Conservation (phyloP, 1,140 invertebrate species). For the Drosophila arizonae region DNA sequence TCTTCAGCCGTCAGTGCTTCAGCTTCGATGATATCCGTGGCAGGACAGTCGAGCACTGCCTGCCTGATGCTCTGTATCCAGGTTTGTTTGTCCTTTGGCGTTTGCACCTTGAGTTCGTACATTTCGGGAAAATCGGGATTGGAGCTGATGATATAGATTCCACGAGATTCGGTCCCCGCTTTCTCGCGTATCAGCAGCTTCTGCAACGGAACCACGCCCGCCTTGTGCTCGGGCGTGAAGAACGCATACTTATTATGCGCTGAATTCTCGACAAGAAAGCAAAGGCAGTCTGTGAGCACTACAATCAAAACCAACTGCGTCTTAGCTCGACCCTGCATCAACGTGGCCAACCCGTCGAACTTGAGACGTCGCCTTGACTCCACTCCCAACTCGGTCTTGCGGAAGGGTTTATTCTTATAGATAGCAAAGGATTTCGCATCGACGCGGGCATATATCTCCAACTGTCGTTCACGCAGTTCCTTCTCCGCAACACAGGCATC, state of each 20-base stretch:
- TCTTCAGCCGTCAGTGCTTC: constrained; percentile 88
- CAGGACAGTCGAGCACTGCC: constrained; percentile 88
- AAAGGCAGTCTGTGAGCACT: constrained; percentile 94
- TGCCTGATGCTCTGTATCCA: constrained; percentile 94
- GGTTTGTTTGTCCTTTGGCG: constrained; percentile 92
- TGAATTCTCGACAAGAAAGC: constrained; percentile 94
- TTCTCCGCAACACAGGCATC: constrained; percentile 96
- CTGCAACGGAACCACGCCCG: constrained; percentile 94
- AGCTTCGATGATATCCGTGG: constrained; percentile 85
- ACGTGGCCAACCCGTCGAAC: constrained; percentile 92
- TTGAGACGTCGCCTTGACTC: constrained; percentile 91
- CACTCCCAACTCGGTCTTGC: constrained; percentile 95
- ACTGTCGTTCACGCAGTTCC: constrained; percentile 92
- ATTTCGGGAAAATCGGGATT: constrained; percentile 95
- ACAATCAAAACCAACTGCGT: constrained; percentile 93
- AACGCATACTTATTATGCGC: constrained; percentile 91
- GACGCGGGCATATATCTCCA: constrained; percentile 96
- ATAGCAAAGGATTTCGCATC: constrained; percentile 95
- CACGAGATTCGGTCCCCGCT: constrained; percentile 92
- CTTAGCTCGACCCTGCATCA: constrained; percentile 93
- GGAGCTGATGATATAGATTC: constrained; percentile 94
- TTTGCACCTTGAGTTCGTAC: constrained; percentile 96
- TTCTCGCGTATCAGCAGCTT: constrained; percentile 96
- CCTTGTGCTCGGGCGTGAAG: constrained; percentile 94
- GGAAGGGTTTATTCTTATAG: constrained; percentile 93